Base-by-base conservation (phyloP, 2,888 invertebrate species). In the Liposcelis brunnea region DNA sequence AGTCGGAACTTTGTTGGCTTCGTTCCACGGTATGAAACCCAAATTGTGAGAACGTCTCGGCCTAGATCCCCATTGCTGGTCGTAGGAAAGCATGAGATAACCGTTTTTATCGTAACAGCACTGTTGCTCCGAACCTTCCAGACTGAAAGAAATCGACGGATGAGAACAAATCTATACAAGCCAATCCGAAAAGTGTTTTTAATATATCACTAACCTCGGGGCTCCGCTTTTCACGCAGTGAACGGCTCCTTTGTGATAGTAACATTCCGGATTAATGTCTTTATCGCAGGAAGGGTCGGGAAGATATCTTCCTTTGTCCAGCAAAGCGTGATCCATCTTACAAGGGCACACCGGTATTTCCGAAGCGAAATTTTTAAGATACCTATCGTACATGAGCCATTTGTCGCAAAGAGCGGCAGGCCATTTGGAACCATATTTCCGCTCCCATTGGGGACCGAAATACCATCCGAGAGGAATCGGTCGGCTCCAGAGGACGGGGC, bases 31-130 rank as follows among this genome's bases (percentile, higher is more conserved):
- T 51, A 86, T 74, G 54, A 80, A 82, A 19, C 93, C 94, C 44
- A 91, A 74, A 60, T 93, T 90, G 59, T 93, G 89, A 1, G 84
- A 82, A 44, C 90, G 70, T 43, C 77, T 74, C 1, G 87, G 87
- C 43, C 80, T 69, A 0, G 93, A 93, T 2, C 93, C 94, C 81
- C 90, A 90, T 69, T 85, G 85, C 57, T 93, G 89, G 63, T 97
- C 97, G 53, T 89, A 89, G 0, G 94, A 86, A 62, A 94, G 69
- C 84, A 94, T 87, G 16, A 98, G 70, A 63, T 77, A 86, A 2
- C 82, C 80, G 54, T 86, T 82, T 58, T 84, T 84, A 61, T 94
- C 93, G 60, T 97, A 98, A 60, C 97, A 98, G 56, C 97, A 98
- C 59, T 95, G 93, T 59, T 95, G 95, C 45, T 94, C 95, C 1